Evolutionary conservation across 2,888 invertebrate genomes (phyloP).

Genomic region (Orthosia gracilis): DNA sequence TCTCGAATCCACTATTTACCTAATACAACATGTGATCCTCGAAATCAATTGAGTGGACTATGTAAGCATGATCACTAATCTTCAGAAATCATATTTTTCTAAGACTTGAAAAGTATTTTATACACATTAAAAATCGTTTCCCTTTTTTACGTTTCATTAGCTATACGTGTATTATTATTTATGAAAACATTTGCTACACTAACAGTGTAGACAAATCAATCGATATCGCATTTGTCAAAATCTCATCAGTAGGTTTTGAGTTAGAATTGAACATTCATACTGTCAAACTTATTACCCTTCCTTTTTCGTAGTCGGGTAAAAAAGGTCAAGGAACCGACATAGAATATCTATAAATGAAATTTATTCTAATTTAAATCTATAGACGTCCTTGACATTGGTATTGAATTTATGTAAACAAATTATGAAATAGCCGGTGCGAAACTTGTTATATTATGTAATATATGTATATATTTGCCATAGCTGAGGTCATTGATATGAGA

Average conservation of each 20-base stretch:
- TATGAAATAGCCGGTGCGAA: constrained; percentile 31
- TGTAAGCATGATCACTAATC: not conserved
- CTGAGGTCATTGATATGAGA: constrained; percentile 29
- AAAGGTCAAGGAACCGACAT: not conserved
- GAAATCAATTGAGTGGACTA: not conserved
- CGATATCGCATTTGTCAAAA: no score
- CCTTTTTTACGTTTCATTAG: no score
- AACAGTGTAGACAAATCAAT: no score
- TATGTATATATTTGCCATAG: constrained; percentile 8
- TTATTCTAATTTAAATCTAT: not conserved
- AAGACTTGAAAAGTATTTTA: not conserved
- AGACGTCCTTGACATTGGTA: constrained; percentile 45
- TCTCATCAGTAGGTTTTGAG: no score
- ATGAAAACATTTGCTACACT: no score
- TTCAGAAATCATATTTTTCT: not conserved
- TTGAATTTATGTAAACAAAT: constrained; percentile 28
- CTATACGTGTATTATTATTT: no score
- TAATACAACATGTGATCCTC: not conserved
- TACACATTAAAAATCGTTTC: no score
- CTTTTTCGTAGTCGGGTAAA: not conserved
- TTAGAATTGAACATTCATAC: no score
- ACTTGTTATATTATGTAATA: constrained; percentile 41
- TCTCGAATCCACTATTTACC: not conserved
- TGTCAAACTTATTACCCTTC: no score
- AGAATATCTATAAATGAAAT: not conserved